A percentile compares a stretch with the other conserved stretches of the same genome.
phyloP scores from a whole-genome alignment of 2,113 vertebrate species.

The Strix aluco region DNA sequence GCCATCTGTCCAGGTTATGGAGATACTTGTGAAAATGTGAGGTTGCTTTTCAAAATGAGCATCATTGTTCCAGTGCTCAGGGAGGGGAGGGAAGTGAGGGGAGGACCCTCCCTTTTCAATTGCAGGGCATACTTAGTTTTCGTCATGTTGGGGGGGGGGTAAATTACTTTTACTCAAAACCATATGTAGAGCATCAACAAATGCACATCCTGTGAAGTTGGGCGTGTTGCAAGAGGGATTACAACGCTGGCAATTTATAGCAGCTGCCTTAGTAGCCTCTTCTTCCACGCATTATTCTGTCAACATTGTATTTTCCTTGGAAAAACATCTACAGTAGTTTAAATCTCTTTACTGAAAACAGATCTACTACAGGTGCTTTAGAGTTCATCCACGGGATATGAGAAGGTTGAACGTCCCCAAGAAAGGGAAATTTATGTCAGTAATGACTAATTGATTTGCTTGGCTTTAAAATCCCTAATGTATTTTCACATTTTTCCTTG shows the following conservation, averaged over 20 bases:
- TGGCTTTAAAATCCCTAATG: constrained; percentile 65
- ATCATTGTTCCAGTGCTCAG: neutral
- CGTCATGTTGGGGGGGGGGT: neutral
- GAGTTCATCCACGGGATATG: constrained; percentile 76
- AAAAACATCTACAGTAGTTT: constrained; percentile 72
- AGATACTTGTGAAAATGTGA: neutral
- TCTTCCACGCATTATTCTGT: constrained; percentile 75
- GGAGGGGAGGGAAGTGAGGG: neutral
- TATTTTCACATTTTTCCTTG: constrained; percentile 61
- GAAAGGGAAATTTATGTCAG: constrained; percentile 74
- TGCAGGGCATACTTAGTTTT: constrained; percentile 33
- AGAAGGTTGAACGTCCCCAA: constrained; percentile 71
- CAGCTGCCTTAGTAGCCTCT: constrained; percentile 70
- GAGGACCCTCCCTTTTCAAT: neutral
- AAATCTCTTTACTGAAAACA: constrained; percentile 76
- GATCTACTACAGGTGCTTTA: constrained; percentile 77
- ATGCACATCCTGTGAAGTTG: constrained; percentile 57
- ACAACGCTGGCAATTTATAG: constrained; percentile 76
- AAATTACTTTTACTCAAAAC: constrained; percentile 53
- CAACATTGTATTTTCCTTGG: constrained; percentile 82
- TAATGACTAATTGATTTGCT: constrained; percentile 76
- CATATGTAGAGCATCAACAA: constrained; percentile 69
- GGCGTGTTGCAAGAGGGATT: constrained; percentile 54
- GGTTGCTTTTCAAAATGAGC: neutral
- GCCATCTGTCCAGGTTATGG: neutral